phyloP scores from a whole-genome alignment of 1,140 invertebrate species.

The Branchinecta lindahli region DNA sequence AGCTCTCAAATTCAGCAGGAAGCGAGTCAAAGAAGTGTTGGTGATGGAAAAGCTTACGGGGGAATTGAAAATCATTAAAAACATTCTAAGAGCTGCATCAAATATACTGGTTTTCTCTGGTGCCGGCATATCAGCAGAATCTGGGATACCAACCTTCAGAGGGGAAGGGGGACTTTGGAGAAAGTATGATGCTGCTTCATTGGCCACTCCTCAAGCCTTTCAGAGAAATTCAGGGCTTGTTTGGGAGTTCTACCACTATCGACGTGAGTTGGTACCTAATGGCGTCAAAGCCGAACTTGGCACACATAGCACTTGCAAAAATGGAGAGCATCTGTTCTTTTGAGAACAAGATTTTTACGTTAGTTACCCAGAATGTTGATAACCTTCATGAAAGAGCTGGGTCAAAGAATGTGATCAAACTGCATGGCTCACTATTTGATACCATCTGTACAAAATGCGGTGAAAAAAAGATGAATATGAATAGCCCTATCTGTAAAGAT shows the following conservation, averaged over 20 bases:
- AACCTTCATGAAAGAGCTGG: constrained; percentile 69
- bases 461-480: constrained; percentile 47
- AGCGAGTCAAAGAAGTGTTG: not conserved
- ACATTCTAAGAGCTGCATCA: constrained; percentile 38
- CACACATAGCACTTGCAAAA: constrained; percentile 60
- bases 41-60: constrained; percentile 24
- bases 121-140: constrained; percentile 61
- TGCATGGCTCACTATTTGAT: constrained; percentile 75
- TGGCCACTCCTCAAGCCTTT: constrained; percentile 52
- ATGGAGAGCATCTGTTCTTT: constrained; percentile 46
- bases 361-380: constrained; percentile 90
- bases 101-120: constrained; percentile 54
- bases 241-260: constrained; percentile 65
- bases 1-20: too few species aligned
- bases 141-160: constrained; percentile 63
- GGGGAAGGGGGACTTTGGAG: constrained; percentile 62
- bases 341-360: constrained; percentile 43
- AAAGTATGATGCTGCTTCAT: constrained; percentile 44
- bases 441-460: constrained; percentile 65
- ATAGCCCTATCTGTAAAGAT: constrained; percentile 65
- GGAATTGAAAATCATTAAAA: constrained; percentile 40
- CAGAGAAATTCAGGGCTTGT: constrained; percentile 47
- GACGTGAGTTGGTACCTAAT: constrained; percentile 42
- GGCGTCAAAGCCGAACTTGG: constrained; percentile 47
- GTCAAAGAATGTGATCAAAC: constrained; percentile 58